A percentile compares a stretch with the other conserved stretches of the same genome.
phyloP scores from a whole-genome alignment of 2,113 vertebrate genomes.

The Nesogale talazaci region DNA sequence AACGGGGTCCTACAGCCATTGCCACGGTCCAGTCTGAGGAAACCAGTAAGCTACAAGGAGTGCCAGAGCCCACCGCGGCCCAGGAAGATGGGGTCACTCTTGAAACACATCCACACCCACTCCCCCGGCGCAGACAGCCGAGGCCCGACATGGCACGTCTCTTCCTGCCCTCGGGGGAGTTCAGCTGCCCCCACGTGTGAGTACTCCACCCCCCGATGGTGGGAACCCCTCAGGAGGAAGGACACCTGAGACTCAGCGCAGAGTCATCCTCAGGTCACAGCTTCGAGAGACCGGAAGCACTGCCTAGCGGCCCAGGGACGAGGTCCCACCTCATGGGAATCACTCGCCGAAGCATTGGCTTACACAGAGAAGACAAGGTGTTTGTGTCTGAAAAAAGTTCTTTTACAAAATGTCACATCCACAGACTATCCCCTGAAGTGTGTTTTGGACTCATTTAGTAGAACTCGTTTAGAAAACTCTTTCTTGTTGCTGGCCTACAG shows the following conservation, averaged over 20 bases:
- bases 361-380: background rate
- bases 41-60: too few relatives aligned
- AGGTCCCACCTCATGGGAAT: too few relatives aligned
- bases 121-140: too few relatives aligned
- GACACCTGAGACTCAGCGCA: fast-evolving
- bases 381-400: background rate
- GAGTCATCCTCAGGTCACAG: fast-evolving
- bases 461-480: background rate
- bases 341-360: fast-evolving
- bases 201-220: too few relatives aligned
- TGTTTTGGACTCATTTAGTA: background rate
- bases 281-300: fast-evolving
- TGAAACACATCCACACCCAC: too few relatives aligned
- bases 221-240: fast-evolving
- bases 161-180: too few relatives aligned
- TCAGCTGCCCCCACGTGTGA: too few relatives aligned
- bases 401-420: background rate
- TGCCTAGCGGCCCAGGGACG: fast-evolving
- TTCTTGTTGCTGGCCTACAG: background rate
- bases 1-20: too few relatives aligned
- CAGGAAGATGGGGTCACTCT: too few relatives aligned
- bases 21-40: too few relatives aligned
- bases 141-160: too few relatives aligned
- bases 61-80: too few relatives aligned
- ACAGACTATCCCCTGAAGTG: background rate